Percentiles rank a stretch among this genome's conserved stretches.
Evolutionary conservation across 2,888 invertebrate genomes (phyloP).

Genomic region (Marronus borbonicus): DNA sequence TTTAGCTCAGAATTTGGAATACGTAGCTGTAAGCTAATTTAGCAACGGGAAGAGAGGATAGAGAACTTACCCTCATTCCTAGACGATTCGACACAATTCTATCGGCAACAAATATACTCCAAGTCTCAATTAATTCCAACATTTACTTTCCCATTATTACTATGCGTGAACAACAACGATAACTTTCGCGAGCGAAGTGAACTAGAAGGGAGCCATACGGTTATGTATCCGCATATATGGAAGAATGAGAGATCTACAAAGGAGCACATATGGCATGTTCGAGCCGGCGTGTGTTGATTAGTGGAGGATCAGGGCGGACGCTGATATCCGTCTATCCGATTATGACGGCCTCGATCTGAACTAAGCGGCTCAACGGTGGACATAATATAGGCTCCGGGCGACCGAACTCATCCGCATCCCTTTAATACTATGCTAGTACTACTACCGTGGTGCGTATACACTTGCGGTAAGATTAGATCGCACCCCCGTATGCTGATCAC

Average conservation of each 20-base stretch:
- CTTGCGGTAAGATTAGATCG: conserved; percentile 57
- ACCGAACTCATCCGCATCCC: conserved; percentile 55
- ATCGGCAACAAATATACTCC: conserved; percentile 34
- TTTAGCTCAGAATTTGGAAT: neutral
- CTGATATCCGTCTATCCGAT: conserved; percentile 60
- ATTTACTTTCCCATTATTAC: conserved; percentile 46
- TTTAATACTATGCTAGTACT: conserved; percentile 37
- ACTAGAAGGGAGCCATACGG: conserved; percentile 26
- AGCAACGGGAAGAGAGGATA: conserved; percentile 5
- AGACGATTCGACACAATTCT: conserved; percentile 31
- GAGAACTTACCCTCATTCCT: conserved; percentile 27
- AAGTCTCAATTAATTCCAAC: conserved; percentile 44
- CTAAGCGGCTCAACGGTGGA: conserved; percentile 62
- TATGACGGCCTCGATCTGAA: conserved; percentile 59
- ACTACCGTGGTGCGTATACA: conserved; percentile 54
- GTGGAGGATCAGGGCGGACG: conserved; percentile 55
- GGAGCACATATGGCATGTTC: conserved; percentile 56
- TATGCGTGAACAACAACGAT: conserved; percentile 48
- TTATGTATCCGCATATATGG: conserved; percentile 5
- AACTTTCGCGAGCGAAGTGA: conserved; percentile 32
- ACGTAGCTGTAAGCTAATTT: conserved; percentile 10
- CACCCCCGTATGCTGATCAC: conserved; percentile 56
- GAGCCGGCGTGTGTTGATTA: conserved; percentile 58
- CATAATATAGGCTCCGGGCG: conserved; percentile 60
- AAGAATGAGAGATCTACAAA: conserved; percentile 48